These are phyloP conservation scores for Petrolisthes cinctipes DNA, from an alignment of 2,888 invertebrate genomes.

Conservation along the genomic window DNA sequence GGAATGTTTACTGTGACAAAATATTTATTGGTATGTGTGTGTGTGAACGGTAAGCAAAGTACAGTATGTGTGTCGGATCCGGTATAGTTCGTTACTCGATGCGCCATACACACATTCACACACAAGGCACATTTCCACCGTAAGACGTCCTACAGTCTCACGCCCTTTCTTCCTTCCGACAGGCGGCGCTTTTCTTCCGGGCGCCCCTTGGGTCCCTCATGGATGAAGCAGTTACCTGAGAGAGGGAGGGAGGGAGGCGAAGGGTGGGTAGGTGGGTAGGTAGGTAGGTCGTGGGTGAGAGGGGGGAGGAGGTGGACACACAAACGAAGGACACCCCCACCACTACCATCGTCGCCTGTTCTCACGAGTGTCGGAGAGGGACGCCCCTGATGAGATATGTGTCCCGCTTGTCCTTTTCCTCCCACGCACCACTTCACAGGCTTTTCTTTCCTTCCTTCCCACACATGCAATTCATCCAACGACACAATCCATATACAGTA, in stretches of 20 bases:
- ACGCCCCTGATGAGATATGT: too few relatives aligned
- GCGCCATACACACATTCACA: too few relatives aligned
- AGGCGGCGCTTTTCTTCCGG: neutral
- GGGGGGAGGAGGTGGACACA: neutral
- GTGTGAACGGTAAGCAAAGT: too few relatives aligned
- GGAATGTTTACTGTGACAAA: too few relatives aligned
- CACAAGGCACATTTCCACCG: neutral
- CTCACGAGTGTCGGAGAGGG: too few relatives aligned
- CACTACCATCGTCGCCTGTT: neutral
- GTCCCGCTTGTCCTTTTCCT: too few relatives aligned
- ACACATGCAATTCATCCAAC: neutral
- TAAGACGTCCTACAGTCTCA: neutral
- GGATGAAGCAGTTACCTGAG: slow-evolving; percentile 10
- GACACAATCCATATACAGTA: neutral
- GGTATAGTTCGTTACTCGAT: too few relatives aligned
- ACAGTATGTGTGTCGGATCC: too few relatives aligned
- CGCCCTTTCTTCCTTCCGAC: slow-evolving; percentile 12
- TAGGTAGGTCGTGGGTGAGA: neutral
- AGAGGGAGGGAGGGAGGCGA: neutral
- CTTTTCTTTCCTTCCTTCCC: too few relatives aligned
- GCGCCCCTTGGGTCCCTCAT: neutral
- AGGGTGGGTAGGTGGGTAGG: too few relatives aligned
- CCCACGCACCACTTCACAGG: too few relatives aligned
- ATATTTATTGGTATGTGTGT: too few relatives aligned
- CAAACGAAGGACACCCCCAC: slow-evolving; percentile 14